phyloP scores from a whole-genome alignment of 2,113 vertebrate species.

The Nannospalax galili region DNA sequence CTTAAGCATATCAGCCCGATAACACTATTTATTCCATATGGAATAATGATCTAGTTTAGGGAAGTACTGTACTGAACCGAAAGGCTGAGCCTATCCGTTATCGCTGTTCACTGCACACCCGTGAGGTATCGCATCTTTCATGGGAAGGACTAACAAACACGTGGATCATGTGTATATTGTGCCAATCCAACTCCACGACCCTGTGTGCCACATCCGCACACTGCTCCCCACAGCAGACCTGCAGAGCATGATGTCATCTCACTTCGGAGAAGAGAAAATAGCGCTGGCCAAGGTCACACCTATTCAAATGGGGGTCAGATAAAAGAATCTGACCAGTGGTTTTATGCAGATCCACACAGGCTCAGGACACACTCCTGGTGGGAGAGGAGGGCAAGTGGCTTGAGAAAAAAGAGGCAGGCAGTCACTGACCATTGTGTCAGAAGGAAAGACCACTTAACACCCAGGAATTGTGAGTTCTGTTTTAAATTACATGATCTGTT shows the following conservation, averaged over 20 bases:
- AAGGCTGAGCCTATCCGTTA: slow-evolving; percentile 75
- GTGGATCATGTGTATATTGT: rapidly evolving
- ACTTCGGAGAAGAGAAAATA: rapidly evolving
- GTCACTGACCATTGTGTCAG: background rate
- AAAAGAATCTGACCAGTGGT: background rate
- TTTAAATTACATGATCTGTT: slow-evolving; percentile 21
- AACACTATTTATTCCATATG: slow-evolving; percentile 86
- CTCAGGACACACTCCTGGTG: background rate
- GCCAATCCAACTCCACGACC: no score
- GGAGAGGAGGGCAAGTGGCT: background rate
- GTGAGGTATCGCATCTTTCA: background rate
- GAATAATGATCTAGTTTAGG: slow-evolving; percentile 84
- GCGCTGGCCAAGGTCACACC: background rate
- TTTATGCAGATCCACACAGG: background rate
- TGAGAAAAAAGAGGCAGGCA: background rate
- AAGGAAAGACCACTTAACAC: background rate
- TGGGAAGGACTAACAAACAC: background rate
- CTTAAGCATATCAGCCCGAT: slow-evolving; percentile 83
- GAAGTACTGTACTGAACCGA: slow-evolving; percentile 67
- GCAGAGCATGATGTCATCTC: rapidly evolving
- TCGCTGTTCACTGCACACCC: slow-evolving; percentile 39
- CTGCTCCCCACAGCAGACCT: background rate
- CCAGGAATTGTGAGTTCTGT: background rate
- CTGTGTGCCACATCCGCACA: rapidly evolving
- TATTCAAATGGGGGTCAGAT: background rate